phyloP scores from a whole-genome alignment of 1,140 invertebrate genomes.

The Dendroctonus ponderosae region DNA sequence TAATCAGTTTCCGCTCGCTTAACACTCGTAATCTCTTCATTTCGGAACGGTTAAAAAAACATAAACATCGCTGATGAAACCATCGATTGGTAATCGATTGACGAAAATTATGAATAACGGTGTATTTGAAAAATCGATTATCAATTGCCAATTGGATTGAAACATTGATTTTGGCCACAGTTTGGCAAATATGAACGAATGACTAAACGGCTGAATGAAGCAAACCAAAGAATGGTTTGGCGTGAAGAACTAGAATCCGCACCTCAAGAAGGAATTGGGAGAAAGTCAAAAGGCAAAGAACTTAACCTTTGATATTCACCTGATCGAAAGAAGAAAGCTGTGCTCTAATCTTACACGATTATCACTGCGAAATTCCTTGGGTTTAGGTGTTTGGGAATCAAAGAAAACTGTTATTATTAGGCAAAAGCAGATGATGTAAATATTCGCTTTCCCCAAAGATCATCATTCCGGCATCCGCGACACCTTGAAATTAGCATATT shows the following conservation, averaged over 20 bases:
- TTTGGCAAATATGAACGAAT: slow-evolving; percentile 1
- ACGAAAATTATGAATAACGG: neutral
- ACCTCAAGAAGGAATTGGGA: no score
- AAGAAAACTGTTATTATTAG: no score
- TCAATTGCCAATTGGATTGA: no score
- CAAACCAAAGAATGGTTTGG: no score
- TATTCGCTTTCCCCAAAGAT: neutral
- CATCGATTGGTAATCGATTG: slow-evolving; percentile 1
- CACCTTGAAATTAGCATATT: slow-evolving; percentile 6
- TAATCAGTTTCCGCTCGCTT: neutral
- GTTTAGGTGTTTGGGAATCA: no score
- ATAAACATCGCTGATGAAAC: neutral
- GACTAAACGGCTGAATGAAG: neutral
- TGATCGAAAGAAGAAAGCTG: no score
- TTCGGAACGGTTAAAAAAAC: neutral
- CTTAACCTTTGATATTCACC: no score
- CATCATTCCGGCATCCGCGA: slow-evolving; percentile 7
- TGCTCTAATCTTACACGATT: no score
- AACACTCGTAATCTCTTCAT: neutral
- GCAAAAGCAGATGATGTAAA: neutral
- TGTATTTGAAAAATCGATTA: neutral
- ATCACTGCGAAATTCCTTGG: no score
- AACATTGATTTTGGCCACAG: no score
- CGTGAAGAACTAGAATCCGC: no score
- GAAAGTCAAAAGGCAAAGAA: no score